Conservation (phyloP, 2,113 vertebrate species). For the Oreochromis tanganicae region DNA sequence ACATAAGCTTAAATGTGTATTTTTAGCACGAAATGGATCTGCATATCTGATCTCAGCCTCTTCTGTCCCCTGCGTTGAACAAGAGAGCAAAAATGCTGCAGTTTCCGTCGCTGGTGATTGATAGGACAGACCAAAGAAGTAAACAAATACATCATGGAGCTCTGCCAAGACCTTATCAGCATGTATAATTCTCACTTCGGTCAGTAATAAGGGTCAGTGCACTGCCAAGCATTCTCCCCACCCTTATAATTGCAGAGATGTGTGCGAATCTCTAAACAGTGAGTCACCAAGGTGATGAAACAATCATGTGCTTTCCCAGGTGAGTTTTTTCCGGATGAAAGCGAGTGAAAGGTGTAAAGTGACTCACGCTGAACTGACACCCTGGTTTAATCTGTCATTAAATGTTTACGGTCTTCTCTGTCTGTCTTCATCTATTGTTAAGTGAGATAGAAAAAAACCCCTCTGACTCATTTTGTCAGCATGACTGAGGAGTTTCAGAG, state of each 20-base stretch:
- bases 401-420: neutral
- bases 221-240: neutral
- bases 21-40: neutral
- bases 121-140: neutral
- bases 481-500: neutral
- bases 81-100: neutral
- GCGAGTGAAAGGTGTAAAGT: constrained; percentile 58
- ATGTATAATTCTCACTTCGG: neutral
- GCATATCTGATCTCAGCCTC: neutral
- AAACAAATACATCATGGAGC: neutral
- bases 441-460: neutral
- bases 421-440: neutral
- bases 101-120: neutral
- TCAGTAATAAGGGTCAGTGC: neutral
- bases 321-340: neutral
- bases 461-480: neutral
- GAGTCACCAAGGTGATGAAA: constrained; percentile 49
- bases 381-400: neutral
- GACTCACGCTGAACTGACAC: constrained; percentile 28
- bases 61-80: neutral
- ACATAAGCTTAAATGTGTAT: neutral
- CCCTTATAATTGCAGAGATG: neutral
- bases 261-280: neutral
- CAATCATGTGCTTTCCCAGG: constrained; percentile 12
- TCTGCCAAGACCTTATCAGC: neutral